A percentile compares a stretch with the other conserved stretches of the same genome.
phyloP scores from a whole-genome alignment of 2,888 invertebrate genomes.

The Drosophila buzzatii region DNA sequence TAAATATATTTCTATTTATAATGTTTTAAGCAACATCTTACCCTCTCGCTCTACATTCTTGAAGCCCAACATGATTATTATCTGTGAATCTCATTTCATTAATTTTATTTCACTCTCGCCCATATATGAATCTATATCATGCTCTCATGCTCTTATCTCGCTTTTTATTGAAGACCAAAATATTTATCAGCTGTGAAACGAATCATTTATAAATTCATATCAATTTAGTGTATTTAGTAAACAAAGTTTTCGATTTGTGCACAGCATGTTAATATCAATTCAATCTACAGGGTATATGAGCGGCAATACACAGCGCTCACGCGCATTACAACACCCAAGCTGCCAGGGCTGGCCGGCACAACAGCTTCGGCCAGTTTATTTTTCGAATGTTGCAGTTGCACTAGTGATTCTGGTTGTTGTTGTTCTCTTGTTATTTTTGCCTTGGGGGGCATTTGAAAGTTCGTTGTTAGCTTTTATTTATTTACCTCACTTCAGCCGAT shows the following conservation, averaged over 20 bases:
- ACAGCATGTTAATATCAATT: background rate
- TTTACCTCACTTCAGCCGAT: slow-evolving; percentile 85
- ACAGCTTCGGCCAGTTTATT: background rate
- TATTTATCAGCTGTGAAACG: background rate
- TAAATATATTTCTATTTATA: background rate
- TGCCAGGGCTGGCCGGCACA: background rate
- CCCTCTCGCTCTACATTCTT: too few species aligned
- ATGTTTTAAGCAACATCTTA: background rate
- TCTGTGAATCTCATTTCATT: background rate
- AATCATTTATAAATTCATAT: background rate
- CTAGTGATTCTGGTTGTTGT: background rate
- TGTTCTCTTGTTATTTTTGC: background rate
- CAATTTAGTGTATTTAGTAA: background rate
- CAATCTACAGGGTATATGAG: background rate
- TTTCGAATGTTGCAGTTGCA: slow-evolving; percentile 10
- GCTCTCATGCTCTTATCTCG: background rate
- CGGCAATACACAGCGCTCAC: slow-evolving; percentile 2
- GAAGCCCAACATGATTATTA: background rate
- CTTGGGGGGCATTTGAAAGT: slow-evolving; percentile 1
- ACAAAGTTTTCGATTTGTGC: background rate
- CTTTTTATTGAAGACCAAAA: too few species aligned
- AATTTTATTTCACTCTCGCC: background rate
- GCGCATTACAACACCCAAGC: slow-evolving; percentile 36
- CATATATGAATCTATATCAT: background rate
- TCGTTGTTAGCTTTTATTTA: slow-evolving; percentile 1